Base-by-base conservation (phyloP, 2,113 vertebrate species). In the Chloropsis hardwickii region DNA sequence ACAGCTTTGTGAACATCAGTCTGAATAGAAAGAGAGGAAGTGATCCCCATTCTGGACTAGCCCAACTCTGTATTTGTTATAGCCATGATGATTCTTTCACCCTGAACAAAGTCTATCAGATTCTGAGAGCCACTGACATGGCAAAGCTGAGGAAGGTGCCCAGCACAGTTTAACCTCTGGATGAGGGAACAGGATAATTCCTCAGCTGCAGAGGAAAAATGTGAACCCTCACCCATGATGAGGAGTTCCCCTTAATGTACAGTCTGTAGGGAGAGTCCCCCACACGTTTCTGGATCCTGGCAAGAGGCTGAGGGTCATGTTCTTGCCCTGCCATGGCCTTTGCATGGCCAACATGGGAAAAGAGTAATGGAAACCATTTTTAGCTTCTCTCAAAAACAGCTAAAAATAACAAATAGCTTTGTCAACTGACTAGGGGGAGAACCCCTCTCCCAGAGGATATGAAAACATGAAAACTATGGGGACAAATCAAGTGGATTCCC, bases 401-500 rank as follows among this genome's bases (percentile, higher is more conserved):
- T 93, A 97, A 97, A 93, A 97, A 97, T 90, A 97, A 73, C 71
- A 94, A 94, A 92, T 24, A 94, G 58, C 51, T 80, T 40, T 91
- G 44, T 94, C 89, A 89, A 84, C 81, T 60, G 74, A 92, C 83
- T 81, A 24, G 57, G 88, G 50, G 56, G 83, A 87, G 88, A 94
- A 81, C 45, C 42, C 64, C 60, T 35, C 48, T 86, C 82, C 56
- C 44, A 22, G 69, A 92, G 82, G 29, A 19, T 51, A 58, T 31
- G 71, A 80, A 91, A 93, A 95, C 93, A 97, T 6, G 12, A 97
- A 94, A 77, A 37, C 78, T 93, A 35, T 65, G 33, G 95, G 89
- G 88, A 96, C 88, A 86, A 64, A 91, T 96, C 94, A 94, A 96
- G 83, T 67, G 96, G 94, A 64, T 95, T 98, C 96, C 96, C 96